These are phyloP conservation scores for Trachelus troglodyta DNA, from an alignment of 2,888 invertebrate species.

Conservation along the genomic window DNA sequence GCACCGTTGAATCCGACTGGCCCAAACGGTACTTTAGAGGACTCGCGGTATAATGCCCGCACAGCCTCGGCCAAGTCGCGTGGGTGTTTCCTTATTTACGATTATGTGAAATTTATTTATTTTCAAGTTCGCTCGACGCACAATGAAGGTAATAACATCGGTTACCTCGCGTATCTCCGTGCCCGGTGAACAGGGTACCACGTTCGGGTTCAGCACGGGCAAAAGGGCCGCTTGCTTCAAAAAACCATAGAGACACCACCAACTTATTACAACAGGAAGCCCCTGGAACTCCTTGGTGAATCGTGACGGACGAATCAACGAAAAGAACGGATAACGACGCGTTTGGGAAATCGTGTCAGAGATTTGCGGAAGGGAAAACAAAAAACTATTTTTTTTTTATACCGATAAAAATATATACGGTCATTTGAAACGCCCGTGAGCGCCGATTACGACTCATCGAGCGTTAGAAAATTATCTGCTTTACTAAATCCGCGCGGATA, in stretches of 20 bases:
- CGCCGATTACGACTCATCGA: background rate
- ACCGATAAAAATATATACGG: background rate
- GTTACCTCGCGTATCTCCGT: background rate
- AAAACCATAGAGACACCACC: background rate
- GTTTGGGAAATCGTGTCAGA: background rate
- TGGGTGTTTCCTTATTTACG: constrained; percentile 38
- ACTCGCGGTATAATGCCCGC: constrained; percentile 6
- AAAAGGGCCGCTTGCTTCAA: background rate
- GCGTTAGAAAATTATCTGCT: background rate
- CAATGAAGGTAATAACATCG: constrained; percentile 1
- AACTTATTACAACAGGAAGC: background rate
- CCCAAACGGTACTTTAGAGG: background rate
- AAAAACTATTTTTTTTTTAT: background rate
- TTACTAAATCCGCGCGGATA: background rate
- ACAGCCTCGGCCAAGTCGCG: constrained; percentile 21
- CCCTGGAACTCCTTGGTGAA: background rate
- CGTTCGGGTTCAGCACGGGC: background rate
- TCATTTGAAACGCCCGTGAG: background rate
- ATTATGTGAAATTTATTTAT: constrained; percentile 34
- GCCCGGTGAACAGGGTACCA: background rate
- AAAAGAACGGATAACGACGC: background rate
- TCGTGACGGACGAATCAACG: background rate
- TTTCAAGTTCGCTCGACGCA: constrained; percentile 10
- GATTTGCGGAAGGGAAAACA: background rate
- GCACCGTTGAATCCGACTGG: background rate